phyloP scores from a whole-genome alignment of 2,888 invertebrate species.

The Ormyrus labotus region DNA sequence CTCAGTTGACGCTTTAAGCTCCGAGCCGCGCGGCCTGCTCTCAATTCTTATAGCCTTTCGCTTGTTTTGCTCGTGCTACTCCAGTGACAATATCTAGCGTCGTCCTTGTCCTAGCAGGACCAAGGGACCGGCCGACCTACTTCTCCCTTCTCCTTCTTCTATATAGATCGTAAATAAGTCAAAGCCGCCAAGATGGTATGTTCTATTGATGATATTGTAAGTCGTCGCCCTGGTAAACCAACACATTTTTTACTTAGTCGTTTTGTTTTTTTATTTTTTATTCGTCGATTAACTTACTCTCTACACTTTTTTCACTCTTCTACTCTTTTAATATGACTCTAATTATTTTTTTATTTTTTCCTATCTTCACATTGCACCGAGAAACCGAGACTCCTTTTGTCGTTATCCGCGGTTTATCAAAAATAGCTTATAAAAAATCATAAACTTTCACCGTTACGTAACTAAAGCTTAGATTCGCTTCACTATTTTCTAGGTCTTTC shows the following conservation, averaged over 20 bases:
- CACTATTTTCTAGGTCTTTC: background rate
- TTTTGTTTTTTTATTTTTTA: constrained; percentile 61
- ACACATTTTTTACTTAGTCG: constrained; percentile 60
- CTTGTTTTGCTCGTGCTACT: no score
- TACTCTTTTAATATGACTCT: constrained; percentile 32
- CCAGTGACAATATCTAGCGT: no score
- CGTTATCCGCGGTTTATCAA: no score
- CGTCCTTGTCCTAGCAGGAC: no score
- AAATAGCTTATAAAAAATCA: background rate
- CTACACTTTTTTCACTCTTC: background rate
- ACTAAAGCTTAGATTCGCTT: background rate
- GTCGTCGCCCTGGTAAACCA: constrained; percentile 75
- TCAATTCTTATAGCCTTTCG: no score
- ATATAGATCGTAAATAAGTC: constrained; percentile 23
- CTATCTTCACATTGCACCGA: constrained; percentile 15
- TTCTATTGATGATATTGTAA: constrained; percentile 76
- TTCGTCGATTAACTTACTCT: constrained; percentile 50
- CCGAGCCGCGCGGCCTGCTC: constrained; percentile 10
- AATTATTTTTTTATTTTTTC: constrained; percentile 60
- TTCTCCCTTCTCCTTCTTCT: no score
- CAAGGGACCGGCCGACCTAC: no score
- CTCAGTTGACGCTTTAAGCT: constrained; percentile 60
- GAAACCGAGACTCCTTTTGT: background rate
- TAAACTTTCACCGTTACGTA: background rate
- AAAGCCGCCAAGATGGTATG: constrained; percentile 73